Percentiles rank a stretch among this genome's conserved stretches.
Evolutionary conservation across 1,140 invertebrate genomes (phyloP).

Genomic region (Penaeus japonicus): DNA sequence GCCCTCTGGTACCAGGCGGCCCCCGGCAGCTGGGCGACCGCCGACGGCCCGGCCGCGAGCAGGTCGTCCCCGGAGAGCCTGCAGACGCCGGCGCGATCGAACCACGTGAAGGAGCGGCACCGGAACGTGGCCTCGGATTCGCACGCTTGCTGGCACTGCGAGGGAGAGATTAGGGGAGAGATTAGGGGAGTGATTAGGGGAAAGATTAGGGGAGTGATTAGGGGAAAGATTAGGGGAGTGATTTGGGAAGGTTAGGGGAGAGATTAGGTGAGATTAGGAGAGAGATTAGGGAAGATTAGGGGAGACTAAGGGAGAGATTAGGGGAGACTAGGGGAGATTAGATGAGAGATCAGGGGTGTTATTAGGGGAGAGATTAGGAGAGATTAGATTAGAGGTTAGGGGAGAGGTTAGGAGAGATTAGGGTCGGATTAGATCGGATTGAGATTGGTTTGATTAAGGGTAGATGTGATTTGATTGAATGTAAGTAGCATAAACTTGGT

Average conservation of each 20-base stretch:
- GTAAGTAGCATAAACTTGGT: too few relatives aligned
- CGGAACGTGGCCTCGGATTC: constrained; percentile 65
- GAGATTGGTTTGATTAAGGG: too few relatives aligned
- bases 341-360: too few relatives aligned
- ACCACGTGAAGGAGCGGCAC: constrained; percentile 67
- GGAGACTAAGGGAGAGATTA: too few relatives aligned
- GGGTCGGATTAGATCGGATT: too few relatives aligned
- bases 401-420: too few relatives aligned
- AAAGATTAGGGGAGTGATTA: not conserved
- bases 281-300: too few relatives aligned
- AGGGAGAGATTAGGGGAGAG: constrained; percentile 23
- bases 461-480: too few relatives aligned
- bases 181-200: not conserved
- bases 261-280: constrained; percentile 3
- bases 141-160: constrained; percentile 63
- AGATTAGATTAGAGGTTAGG: too few relatives aligned
- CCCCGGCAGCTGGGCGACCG: constrained; percentile 62
- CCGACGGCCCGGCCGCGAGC: constrained; percentile 64
- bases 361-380: too few relatives aligned
- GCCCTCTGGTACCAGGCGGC: constrained; percentile 67
- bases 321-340: too few relatives aligned
- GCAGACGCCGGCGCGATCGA: constrained; percentile 61
- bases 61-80: constrained; percentile 67
- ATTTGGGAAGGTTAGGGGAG: constrained; percentile 39
- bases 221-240: constrained; percentile 14